Evolutionary conservation across 1,140 invertebrate genomes (phyloP).

Genomic region (Trigoniulus corallinus): DNA sequence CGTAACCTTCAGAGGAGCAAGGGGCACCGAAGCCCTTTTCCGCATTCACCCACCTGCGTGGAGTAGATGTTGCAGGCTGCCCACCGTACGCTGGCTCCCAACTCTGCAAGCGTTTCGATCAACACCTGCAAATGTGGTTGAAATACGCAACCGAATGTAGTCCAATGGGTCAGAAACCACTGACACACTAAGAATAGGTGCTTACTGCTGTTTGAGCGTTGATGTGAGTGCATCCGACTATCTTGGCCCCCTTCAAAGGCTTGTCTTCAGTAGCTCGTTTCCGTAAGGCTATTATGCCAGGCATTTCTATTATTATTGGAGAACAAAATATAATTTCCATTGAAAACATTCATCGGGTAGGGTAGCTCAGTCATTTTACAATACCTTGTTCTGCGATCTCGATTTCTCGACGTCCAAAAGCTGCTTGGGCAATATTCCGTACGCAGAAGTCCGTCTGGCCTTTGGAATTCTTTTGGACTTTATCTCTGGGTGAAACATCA

Average conservation of each 20-base stretch:
- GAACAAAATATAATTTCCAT: too few species aligned
- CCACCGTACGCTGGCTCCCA: conserved; percentile 85
- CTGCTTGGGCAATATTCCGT: conserved; percentile 74
- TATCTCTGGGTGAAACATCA: conserved; percentile 68
- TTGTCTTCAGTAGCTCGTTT: conserved; percentile 82
- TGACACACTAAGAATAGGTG: conserved; percentile 13
- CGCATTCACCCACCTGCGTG: conserved; percentile 54
- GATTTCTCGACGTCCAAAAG: conserved; percentile 86
- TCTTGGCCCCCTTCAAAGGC: conserved; percentile 85
- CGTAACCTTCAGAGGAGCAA: too few species aligned
- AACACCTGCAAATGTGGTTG: conserved; percentile 34
- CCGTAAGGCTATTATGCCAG: conserved; percentile 84
- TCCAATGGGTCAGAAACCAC: too few species aligned
- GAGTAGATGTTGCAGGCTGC: conserved; percentile 97
- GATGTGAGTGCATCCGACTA: conserved; percentile 94
- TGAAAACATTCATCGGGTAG: too few species aligned
- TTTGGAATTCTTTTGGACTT: conserved; percentile 55
- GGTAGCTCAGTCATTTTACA: too few species aligned
- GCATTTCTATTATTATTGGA: conserved; percentile 58
- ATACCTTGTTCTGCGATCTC: conserved; percentile 92
- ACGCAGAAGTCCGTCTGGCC: conserved; percentile 79
- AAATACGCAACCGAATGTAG: too few species aligned
- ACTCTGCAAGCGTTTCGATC: conserved; percentile 75
- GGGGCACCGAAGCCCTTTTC: too few species aligned
- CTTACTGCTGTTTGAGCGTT: conserved; percentile 91